Conservation (phyloP, 2,888 invertebrate species). For the Ceramica pisi region DNA sequence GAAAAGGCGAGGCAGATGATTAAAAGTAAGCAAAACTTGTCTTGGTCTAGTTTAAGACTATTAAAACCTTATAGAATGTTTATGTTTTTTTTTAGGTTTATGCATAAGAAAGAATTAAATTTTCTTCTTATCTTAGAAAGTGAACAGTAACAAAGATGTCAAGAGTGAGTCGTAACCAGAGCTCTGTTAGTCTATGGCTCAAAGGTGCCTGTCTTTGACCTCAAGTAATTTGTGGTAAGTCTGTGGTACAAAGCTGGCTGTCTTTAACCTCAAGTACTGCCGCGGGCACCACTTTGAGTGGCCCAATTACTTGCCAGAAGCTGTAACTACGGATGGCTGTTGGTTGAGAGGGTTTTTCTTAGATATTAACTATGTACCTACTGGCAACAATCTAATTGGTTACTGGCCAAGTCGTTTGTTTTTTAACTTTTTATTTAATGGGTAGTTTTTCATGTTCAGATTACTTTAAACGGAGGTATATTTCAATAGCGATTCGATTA, state of each 20-base stretch:
- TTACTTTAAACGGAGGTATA: no score
- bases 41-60: no score
- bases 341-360: slow-evolving; percentile 1
- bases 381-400: not conserved
- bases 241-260: slow-evolving; percentile 14
- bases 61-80: no score
- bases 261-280: slow-evolving; percentile 29
- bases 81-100: no score
- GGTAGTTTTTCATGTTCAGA: no score
- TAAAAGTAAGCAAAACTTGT: no score
- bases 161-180: slow-evolving; percentile 18
- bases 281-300: slow-evolving; percentile 51
- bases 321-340: not conserved
- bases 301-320: slow-evolving; percentile 30
- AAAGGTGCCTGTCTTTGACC: slow-evolving; percentile 13
- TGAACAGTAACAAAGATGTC: slow-evolving; percentile 43
- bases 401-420: not conserved
- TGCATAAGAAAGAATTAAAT: no score
- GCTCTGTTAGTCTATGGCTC: slow-evolving; percentile 22
- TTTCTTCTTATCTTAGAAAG: not conserved
- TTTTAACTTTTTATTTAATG: not conserved
- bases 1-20: no score
- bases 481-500: no score
- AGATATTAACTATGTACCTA: not conserved
- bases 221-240: slow-evolving; percentile 5